Evolutionary conservation across 2,113 vertebrate genomes (phyloP), one percentile per base, ranked within the genome.

Genomic region (Polyodon spathula): DNA sequence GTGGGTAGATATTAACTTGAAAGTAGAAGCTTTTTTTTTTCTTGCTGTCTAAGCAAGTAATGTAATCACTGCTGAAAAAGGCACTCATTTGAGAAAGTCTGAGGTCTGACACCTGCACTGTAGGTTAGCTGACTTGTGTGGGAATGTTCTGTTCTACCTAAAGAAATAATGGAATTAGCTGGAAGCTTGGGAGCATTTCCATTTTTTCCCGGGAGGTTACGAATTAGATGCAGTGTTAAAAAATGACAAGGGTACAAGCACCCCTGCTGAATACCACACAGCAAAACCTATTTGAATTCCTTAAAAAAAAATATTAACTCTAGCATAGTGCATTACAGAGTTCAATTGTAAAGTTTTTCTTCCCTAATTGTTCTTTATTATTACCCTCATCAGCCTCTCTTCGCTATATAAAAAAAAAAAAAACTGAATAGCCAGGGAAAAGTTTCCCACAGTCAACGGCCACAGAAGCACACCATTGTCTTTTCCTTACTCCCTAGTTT

Each of bases 401-500:
- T 93, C 92, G 90, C 94, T 92, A 94, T 93, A 78, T 82, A 78
- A 83, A 86, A 80, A 92, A 84, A 88, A 95, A 96, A 95, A 97
- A 94, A 90, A 88, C 86, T 98, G 96, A 98, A 98, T 97, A 93
- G 95, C 88, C 79, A 87, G 92, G 91, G 89, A 89, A 94, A 92
- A 95, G 91, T 97, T 98, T 98, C 96, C 96, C 96, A 98, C 96
- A 98, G 93, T 95, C 94, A 93, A 91, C 93, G 88, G 90, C 88
- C 88, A 89, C 89, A 86, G 91, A 95, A 94, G 93, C 92, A 89
- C 90, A 88, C 86, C 85, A 97, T 97, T 97, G 93, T 97, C 82
- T 89, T 86, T 87, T 68, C 76, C 69, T 63, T 38, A 48, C 88
- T 84, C 87, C 88, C 82, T 82, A 84, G 89, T 92, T 92, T 93